These are phyloP conservation scores for Holotrichia oblita DNA, from an alignment of 1,140 invertebrate species.

Conservation along the genomic window DNA sequence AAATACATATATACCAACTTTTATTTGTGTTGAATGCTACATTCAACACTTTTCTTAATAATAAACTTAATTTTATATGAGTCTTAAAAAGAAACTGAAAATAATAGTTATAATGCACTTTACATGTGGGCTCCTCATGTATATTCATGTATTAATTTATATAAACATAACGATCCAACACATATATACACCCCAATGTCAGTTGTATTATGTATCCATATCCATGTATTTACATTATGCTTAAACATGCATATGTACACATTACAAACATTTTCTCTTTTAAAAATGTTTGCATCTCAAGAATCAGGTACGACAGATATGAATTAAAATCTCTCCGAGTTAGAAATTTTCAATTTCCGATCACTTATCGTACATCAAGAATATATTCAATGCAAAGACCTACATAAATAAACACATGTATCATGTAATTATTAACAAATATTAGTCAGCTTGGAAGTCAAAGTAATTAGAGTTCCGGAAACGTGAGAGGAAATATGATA, in stretches of 20 bases:
- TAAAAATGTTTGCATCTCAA: neutral
- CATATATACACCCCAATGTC: neutral
- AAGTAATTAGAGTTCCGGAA: neutral
- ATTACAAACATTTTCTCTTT: neutral
- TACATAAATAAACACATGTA: conserved; percentile 9
- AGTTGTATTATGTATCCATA: conserved; percentile 18
- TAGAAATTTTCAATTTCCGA: neutral
- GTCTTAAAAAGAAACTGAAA: neutral
- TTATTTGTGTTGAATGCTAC: neutral
- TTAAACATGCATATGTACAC: conserved; percentile 9
- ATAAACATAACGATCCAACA: neutral
- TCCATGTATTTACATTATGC: conserved; percentile 10
- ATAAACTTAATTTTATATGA: neutral
- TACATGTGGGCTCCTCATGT: neutral
- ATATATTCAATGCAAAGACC: neutral
- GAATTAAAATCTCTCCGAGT: neutral
- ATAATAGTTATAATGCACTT: neutral
- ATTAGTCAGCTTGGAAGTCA: conserved; percentile 26
- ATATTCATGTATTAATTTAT: too few relatives aligned
- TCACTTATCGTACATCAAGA: conserved; percentile 20
- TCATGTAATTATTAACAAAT: conserved; percentile 25
- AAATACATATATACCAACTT: conserved; percentile 13
- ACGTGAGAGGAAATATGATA: neutral
- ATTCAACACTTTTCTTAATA: neutral
- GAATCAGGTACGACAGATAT: conserved; percentile 29